These are phyloP conservation scores for Campoplex nolae DNA, from an alignment of 2,888 invertebrate genomes.

Conservation along the genomic window DNA sequence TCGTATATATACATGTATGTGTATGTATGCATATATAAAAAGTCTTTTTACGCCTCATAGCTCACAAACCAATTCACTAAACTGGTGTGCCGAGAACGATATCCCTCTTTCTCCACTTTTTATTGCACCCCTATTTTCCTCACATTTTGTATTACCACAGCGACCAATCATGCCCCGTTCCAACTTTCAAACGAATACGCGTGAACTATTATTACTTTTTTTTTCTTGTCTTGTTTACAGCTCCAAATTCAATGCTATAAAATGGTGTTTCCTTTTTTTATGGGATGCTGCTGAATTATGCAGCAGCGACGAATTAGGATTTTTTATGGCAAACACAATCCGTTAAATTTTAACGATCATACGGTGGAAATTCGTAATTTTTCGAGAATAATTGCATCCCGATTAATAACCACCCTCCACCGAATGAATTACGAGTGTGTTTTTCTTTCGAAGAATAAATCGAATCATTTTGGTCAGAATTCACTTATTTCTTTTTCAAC, in stretches of 20 bases:
- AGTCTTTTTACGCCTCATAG: slow-evolving; percentile 52
- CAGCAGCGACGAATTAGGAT: background rate
- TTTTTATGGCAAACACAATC: background rate
- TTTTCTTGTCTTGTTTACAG: slow-evolving; percentile 7
- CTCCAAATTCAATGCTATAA: background rate
- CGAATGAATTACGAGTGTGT: background rate
- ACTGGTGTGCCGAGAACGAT: slow-evolving; percentile 31
- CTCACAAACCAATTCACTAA: slow-evolving; percentile 57
- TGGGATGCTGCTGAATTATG: background rate
- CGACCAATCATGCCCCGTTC: slow-evolving; percentile 35
- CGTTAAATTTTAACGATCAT: background rate
- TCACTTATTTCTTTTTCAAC: slow-evolving; percentile 53
- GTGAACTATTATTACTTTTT: background rate
- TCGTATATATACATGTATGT: background rate
- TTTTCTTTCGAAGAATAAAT: slow-evolving; percentile 60
- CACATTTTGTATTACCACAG: slow-evolving; percentile 31
- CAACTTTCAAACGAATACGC: slow-evolving; percentile 10
- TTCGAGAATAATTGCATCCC: background rate
- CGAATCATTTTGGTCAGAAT: slow-evolving; percentile 66
- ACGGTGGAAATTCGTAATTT: background rate
- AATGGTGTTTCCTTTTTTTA: slow-evolving; percentile 19
- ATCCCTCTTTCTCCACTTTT: slow-evolving; percentile 35
- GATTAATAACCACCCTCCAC: background rate
- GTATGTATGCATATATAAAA: background rate
- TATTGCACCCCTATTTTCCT: slow-evolving; percentile 34